phyloP scores from a whole-genome alignment of 2,113 vertebrate species.

The Hyaena hyaena region DNA sequence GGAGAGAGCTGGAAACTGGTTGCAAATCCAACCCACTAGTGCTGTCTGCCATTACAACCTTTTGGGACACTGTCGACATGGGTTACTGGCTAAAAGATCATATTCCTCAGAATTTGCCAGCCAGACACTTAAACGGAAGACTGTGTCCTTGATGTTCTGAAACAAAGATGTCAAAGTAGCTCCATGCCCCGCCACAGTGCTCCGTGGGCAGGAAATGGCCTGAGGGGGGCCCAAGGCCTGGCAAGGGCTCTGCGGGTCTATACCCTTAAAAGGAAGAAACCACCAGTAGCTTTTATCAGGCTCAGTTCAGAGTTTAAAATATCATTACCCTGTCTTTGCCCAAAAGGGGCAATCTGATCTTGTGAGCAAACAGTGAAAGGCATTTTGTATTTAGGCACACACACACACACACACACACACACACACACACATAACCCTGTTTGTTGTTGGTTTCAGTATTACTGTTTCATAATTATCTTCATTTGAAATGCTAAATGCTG shows the following conservation, averaged over 20 bases:
- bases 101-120: slow-evolving; percentile 40
- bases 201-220: slow-evolving; percentile 49
- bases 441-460: neutral
- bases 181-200: neutral
- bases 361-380: slow-evolving; percentile 28
- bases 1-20: neutral
- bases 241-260: neutral
- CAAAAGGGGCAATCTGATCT: slow-evolving; percentile 29
- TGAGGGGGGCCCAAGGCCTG: neutral
- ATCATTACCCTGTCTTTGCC: neutral
- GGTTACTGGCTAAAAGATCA: slow-evolving; percentile 14
- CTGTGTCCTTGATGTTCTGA: neutral
- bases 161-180: slow-evolving; percentile 24
- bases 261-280: slow-evolving; percentile 19
- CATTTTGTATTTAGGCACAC: neutral
- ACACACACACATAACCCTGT: neutral
- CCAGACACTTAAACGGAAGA: slow-evolving; percentile 16
- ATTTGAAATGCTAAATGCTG: slow-evolving; percentile 31
- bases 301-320: slow-evolving; percentile 51
- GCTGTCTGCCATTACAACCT: neutral
- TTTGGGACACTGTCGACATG: neutral
- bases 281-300: neutral
- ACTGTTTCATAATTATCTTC: neutral
- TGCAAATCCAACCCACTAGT: neutral
- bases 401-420: neutral